Evolutionary conservation across 1,140 invertebrate genomes (phyloP).

Genomic region (Drosophila quadrilineata): DNA sequence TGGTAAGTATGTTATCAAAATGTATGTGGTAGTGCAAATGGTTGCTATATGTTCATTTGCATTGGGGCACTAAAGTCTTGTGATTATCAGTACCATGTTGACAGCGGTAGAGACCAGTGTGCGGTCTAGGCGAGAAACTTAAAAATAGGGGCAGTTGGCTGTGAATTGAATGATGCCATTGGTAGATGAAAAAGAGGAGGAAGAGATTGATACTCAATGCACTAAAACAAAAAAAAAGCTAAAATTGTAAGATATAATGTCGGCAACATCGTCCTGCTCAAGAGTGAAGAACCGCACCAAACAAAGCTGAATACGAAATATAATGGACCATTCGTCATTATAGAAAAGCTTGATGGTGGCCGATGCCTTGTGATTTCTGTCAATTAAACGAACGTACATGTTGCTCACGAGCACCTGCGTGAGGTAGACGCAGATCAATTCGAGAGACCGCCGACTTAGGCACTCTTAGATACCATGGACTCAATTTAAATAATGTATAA

Average conservation of each 20-base stretch:
- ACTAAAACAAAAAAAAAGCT: background rate
- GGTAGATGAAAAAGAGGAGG: background rate
- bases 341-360: conserved; percentile 1
- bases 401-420: background rate
- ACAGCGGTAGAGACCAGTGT: background rate
- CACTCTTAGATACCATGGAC: too few species aligned
- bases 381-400: background rate
- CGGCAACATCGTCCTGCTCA: background rate
- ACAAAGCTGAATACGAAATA: background rate
- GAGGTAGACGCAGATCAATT: background rate
- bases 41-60: background rate
- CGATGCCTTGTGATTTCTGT: background rate
- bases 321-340: background rate
- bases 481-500: too few species aligned
- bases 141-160: background rate
- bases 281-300: conserved; percentile 5
- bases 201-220: background rate
- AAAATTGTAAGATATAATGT: background rate
- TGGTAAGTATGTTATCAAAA: background rate
- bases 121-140: background rate
- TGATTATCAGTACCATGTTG: conserved; percentile 11
- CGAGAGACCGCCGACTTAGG: too few species aligned
- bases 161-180: conserved; percentile 7
- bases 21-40: conserved; percentile 3
- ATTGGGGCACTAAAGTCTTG: conserved; percentile 1